Conservation (phyloP, 2,797 vertebrate species). For the Typhlichthys eigenmanni region DNA sequence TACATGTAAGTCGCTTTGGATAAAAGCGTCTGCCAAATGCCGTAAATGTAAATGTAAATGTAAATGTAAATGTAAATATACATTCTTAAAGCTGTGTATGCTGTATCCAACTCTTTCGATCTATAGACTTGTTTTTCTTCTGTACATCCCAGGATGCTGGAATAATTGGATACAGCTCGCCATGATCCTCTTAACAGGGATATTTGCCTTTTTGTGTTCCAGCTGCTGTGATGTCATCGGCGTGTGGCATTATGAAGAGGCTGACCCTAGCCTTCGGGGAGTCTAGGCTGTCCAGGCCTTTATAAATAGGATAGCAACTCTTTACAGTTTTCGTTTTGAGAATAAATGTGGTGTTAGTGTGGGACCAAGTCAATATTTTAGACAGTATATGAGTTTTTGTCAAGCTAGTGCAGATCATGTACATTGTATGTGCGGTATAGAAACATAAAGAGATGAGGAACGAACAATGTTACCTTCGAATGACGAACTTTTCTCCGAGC, state of each 20-base stretch:
- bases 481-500: slow-evolving; percentile 74
- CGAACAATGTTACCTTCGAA: slow-evolving; percentile 81
- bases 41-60: no score
- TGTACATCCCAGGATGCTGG: slow-evolving; percentile 6
- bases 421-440: background rate
- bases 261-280: background rate
- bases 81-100: background rate
- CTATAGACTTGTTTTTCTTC: slow-evolving; percentile 7
- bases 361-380: background rate
- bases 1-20: no score
- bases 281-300: background rate
- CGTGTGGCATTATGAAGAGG: slow-evolving; percentile 1
- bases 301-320: slow-evolving; percentile 10
- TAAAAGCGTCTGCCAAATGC: no score
- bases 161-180: slow-evolving; percentile 25
- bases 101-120: background rate
- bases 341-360: background rate
- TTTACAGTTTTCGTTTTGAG: background rate
- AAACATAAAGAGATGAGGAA: background rate
- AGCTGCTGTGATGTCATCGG: slow-evolving; percentile 13
- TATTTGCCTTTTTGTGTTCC: slow-evolving; percentile 21
- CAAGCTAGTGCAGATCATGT: background rate
- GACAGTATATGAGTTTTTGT: background rate
- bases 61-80: no score
- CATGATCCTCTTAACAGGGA: slow-evolving; percentile 25